phyloP scores from a whole-genome alignment of 2,113 vertebrate genomes.

The Aplodontia rufa region DNA sequence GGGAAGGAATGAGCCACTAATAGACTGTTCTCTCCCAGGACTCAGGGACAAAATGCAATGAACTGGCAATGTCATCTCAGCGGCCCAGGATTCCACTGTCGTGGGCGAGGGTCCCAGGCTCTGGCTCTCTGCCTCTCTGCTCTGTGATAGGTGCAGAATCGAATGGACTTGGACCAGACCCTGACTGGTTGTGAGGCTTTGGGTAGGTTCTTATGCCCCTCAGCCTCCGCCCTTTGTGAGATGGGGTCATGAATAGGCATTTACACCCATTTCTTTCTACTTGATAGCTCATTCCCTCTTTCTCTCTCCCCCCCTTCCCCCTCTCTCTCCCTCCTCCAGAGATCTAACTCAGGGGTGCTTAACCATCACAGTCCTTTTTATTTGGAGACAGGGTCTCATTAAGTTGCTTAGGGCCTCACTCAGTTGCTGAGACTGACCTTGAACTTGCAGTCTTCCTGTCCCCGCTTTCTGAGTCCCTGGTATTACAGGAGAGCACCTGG shows the following conservation, averaged over 20 bases:
- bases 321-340: too few species aligned
- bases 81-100: background rate
- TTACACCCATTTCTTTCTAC: background rate
- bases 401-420: too few species aligned
- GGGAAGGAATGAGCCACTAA: conserved; percentile 34
- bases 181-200: background rate
- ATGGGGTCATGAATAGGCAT: background rate
- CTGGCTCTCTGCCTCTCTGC: background rate
- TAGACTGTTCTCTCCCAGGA: conserved; percentile 7
- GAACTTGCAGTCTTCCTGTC: too few species aligned
- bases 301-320: too few species aligned
- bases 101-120: too few species aligned
- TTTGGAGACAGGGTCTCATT: too few species aligned
- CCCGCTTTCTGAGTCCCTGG: too few species aligned
- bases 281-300: too few species aligned
- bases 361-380: too few species aligned
- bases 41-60: background rate
- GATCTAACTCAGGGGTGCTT: too few species aligned
- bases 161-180: background rate
- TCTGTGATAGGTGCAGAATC: background rate
- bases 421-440: too few species aligned
- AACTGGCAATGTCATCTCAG: background rate
- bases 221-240: background rate
- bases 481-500: too few species aligned
- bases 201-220: background rate